Percentiles rank a stretch among this genome's conserved stretches.
Evolutionary conservation across 2,113 vertebrate species (phyloP).

Genomic region (Syrmaticus mikado): DNA sequence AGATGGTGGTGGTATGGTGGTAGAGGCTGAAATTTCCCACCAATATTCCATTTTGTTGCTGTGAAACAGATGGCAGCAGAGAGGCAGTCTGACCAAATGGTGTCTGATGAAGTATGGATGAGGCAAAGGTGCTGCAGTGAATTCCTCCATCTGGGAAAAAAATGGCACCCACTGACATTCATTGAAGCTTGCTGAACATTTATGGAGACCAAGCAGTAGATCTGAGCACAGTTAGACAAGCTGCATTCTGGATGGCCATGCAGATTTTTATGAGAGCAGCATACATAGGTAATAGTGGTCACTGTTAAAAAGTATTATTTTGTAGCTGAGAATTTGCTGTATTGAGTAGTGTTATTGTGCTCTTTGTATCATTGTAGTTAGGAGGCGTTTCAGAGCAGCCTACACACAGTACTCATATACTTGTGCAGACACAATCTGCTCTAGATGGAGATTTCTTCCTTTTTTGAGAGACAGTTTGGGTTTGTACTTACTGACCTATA

Average conservation of each 20-base stretch:
- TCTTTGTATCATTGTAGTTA: neutral
- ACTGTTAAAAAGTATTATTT: neutral
- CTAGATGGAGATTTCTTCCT: neutral
- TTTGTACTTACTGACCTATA: constrained; percentile 15
- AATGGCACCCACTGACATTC: neutral
- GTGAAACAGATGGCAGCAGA: neutral
- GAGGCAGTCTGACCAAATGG: neutral
- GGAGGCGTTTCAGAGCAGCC: neutral
- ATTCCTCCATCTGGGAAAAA: neutral
- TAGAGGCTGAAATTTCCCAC: neutral
- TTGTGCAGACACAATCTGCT: constrained; percentile 3
- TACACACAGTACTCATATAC: neutral
- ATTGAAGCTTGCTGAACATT: neutral
- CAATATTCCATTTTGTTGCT: neutral
- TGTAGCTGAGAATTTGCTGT: neutral
- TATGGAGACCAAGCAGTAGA: neutral
- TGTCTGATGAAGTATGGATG: neutral
- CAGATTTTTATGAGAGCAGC: neutral
- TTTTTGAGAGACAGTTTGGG: neutral
- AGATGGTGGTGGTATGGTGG: neutral
- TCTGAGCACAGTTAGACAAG: neutral
- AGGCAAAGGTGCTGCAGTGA: neutral
- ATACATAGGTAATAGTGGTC: neutral
- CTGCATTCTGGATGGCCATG: neutral
- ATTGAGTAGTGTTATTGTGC: neutral